Percentiles rank a stretch among this genome's conserved stretches.
Conservation (phyloP, 92 coral and sea anemone species). For the Epizoanthus stellaris region DNA sequence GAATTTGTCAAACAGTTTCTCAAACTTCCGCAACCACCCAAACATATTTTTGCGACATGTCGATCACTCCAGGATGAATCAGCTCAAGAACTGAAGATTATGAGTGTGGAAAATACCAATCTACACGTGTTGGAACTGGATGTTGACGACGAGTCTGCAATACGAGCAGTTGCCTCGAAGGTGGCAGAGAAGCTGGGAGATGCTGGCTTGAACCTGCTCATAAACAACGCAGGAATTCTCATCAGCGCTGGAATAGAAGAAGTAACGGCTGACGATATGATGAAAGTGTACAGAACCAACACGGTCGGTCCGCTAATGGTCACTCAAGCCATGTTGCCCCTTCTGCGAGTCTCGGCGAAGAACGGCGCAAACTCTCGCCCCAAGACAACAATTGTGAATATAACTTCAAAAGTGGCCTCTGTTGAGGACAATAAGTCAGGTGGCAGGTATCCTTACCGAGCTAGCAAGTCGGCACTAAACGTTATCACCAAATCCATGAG, state of each 20-base stretch:
- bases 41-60: constrained; percentile 77
- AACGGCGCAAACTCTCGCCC: neutral
- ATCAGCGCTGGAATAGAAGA: constrained; percentile 52
- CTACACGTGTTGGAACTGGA: constrained; percentile 72
- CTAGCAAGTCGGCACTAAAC: constrained; percentile 80
- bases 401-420: constrained; percentile 39
- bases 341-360: constrained; percentile 64
- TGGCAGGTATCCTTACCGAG: constrained; percentile 58
- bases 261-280: constrained; percentile 78
- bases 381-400: constrained; percentile 71
- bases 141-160: constrained; percentile 54
- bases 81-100: constrained; percentile 60
- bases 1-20: constrained; percentile 79
- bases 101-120: constrained; percentile 54
- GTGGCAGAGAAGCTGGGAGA: constrained; percentile 56
- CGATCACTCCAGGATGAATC: constrained; percentile 57
- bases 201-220: constrained; percentile 60
- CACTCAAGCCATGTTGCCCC: constrained; percentile 62
- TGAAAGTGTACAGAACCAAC: constrained; percentile 54
- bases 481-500: constrained; percentile 47
- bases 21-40: constrained; percentile 64
- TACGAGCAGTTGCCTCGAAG: constrained; percentile 51
- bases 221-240: constrained; percentile 76
- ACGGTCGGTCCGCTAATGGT: constrained; percentile 79
- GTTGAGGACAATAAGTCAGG: constrained; percentile 52